Base-by-base conservation (phyloP, 2,797 vertebrate genomes). In the Gymnoscopelus braueri region DNA sequence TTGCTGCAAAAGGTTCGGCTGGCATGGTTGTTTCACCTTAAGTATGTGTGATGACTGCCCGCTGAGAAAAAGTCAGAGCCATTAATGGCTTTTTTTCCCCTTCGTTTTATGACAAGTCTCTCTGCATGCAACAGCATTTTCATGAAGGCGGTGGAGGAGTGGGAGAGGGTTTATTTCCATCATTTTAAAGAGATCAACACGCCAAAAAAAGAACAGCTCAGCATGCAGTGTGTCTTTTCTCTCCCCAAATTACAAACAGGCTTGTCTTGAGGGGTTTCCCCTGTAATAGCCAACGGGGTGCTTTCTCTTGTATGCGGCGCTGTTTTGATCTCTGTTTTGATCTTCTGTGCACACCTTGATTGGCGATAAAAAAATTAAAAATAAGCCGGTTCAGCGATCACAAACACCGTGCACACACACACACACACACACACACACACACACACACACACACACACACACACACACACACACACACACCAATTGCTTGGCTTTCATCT, bases 291-390 rank as follows among this genome's bases (percentile, higher is more conserved):
- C 26, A 29, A 4, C 26, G 26, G 26, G 19, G 19, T 19, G 19
- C 5, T 32, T 32, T 39, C 7, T 39, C 35, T 7, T 39, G 35
- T 39, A 39, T 7, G 6, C 6, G 35, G 5, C 5, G 35, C 50
- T 3, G 29, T 57, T 69, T 65, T 71, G 59, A 73, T 80, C 54
- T 4, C 55, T 23, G 47, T 47, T 65, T 57, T 60, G 58, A n/a
- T 19, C 19, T 19, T 19, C 81, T 69, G 66, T 11, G 26, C 73
- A 68, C 74, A 53, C 55, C 8, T 0, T 75, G 80, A 85, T 55
- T 74, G 75, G 70, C 81, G 76, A 74, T 81, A 52, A 1, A 59
- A 44, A 44, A 44, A 78, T 69, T 82, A 55, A 0, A 59, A 69
- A 69, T 53, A 26, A 62, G 23, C 44, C 59, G 68, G 60, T 62